A percentile compares a stretch with the other conserved stretches of the same genome.
Evolutionary conservation across 30 jellyfish, hydroid and myxozoan genomes (phyloP).

Genomic region (Turritopsis rubra): DNA sequence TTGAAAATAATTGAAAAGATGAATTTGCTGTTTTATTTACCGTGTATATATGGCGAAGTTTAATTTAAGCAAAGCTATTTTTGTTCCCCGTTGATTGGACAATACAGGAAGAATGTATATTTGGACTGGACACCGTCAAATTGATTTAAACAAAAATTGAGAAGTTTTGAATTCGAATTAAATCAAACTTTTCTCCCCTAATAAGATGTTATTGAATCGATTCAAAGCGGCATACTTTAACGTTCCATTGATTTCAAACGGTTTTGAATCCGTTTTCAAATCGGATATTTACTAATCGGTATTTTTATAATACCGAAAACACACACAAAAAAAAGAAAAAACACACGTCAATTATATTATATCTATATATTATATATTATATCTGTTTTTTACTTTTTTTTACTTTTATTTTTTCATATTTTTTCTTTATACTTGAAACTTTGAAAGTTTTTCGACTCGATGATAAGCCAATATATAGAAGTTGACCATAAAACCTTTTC

Average conservation of each 20-base stretch:
- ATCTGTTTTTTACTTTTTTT: not conserved
- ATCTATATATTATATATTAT: not conserved
- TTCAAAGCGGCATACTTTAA: not conserved
- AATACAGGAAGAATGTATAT: too few relatives aligned
- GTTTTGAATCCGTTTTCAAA: not conserved
- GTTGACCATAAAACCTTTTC: not conserved
- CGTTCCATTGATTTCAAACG: not conserved
- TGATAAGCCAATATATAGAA: not conserved
- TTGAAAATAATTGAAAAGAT: not conserved
- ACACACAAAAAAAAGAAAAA: too few relatives aligned
- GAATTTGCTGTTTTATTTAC: too few relatives aligned
- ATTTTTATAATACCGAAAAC: not conserved
- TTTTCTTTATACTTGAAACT: not conserved
- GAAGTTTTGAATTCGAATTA: too few relatives aligned
- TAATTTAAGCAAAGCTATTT: too few relatives aligned
- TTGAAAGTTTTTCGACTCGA: not conserved
- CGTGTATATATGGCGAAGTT: too few relatives aligned
- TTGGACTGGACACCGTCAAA: too few relatives aligned
- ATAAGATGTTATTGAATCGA: not conserved
- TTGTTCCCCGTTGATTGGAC: too few relatives aligned
- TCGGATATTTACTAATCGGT: not conserved
- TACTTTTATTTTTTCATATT: not conserved
- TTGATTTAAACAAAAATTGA: too few relatives aligned
- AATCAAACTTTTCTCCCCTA: not conserved
- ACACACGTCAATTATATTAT: not conserved